These are phyloP conservation scores for Frankliniella intonsa DNA, from an alignment of 2,888 invertebrate species.

Conservation along the genomic window DNA sequence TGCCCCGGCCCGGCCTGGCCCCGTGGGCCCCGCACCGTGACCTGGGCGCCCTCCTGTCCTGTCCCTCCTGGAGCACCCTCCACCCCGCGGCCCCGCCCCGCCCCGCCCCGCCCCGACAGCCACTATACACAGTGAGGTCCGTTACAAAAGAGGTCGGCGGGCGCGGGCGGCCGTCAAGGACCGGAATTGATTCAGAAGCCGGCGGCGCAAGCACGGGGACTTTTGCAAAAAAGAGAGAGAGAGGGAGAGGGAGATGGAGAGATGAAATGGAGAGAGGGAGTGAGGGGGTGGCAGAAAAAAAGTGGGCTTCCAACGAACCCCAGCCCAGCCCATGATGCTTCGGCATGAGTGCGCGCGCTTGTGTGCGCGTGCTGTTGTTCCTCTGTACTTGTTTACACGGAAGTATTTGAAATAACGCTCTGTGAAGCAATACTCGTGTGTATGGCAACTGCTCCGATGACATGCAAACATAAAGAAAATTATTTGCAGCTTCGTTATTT, in stretches of 20 bases:
- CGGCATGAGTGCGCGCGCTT: no score
- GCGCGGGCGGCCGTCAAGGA: background rate
- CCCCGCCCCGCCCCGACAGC: background rate
- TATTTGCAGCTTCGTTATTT: no score
- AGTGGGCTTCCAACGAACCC: no score
- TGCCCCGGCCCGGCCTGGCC: background rate
- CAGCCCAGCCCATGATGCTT: no score
- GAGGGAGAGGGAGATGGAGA: background rate
- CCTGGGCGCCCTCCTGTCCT: background rate
- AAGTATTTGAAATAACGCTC: no score
- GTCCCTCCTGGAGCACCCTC: no score
- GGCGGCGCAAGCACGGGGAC: background rate
- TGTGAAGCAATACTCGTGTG: no score
- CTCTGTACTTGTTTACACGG: no score
- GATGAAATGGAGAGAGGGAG: background rate
- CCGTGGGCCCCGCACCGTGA: background rate
- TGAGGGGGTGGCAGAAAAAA: background rate
- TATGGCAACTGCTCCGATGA: no score
- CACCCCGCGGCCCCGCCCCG: background rate
- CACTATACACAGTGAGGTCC: background rate
- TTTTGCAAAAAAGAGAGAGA: background rate
- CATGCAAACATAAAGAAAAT: no score
- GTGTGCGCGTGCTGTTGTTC: no score
- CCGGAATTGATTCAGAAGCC: slow-evolving; percentile 8
- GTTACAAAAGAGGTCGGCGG: slow-evolving; percentile 8